Evolutionary conservation across 2,888 invertebrate species (phyloP).

Genomic region (Beris chalybata): DNA sequence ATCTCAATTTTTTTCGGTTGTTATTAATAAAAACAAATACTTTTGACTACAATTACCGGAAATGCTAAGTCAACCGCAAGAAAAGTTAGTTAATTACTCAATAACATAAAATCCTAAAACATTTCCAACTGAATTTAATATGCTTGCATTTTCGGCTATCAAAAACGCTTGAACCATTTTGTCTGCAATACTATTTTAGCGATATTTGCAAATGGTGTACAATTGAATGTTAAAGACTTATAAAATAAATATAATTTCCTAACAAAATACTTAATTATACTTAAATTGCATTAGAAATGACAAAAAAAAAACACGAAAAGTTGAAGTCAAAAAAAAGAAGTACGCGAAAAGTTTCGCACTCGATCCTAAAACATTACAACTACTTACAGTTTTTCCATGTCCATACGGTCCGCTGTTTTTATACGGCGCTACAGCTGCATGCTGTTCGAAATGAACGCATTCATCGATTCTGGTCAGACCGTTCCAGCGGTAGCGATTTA

Average conservation of each 20-base stretch:
- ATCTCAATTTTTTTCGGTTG: background rate
- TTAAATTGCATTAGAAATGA: background rate
- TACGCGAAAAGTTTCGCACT: background rate
- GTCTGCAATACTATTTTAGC: constrained; percentile 20
- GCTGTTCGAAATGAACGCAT: constrained; percentile 85
- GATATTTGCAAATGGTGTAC: constrained; percentile 37
- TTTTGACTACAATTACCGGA: no score
- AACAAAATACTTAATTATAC: background rate
- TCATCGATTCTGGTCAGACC: constrained; percentile 84
- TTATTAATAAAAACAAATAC: no score
- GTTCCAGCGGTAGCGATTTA: constrained; percentile 80
- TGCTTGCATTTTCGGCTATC: no score
- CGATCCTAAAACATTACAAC: background rate
- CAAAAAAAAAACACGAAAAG: constrained; percentile 39
- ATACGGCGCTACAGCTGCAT: constrained; percentile 65
- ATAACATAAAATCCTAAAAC: no score
- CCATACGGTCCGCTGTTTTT: constrained; percentile 57
- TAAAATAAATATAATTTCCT: background rate
- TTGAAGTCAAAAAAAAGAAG: constrained; percentile 34
- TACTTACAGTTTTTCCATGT: constrained; percentile 56
- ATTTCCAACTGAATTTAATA: no score
- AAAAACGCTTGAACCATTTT: background rate
- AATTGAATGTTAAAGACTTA: constrained; percentile 33
- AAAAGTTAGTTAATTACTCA: no score
- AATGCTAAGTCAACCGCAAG: no score